phyloP scores from a whole-genome alignment of 2,113 vertebrate genomes.

The Dipodomys merriami region DNA sequence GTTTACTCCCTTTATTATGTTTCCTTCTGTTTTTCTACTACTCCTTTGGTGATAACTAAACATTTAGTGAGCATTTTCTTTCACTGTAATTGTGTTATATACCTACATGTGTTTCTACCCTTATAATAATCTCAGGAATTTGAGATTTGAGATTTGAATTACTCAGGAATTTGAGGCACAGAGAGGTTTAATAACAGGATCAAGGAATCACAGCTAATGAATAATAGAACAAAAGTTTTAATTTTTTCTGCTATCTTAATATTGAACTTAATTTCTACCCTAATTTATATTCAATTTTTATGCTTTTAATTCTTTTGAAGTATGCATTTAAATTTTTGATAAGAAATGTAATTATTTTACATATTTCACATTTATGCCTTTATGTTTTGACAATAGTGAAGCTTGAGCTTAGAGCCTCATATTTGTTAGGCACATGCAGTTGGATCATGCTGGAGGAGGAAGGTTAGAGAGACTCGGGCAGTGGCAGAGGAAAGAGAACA shows the following conservation, averaged over 20 bases:
- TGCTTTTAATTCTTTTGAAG: neutral
- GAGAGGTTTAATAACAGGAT: neutral
- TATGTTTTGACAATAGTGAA: neutral
- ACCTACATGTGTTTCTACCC: neutral
- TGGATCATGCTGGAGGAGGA: neutral
- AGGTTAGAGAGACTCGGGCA: neutral
- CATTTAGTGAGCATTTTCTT: slow-evolving; percentile 36
- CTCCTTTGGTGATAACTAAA: neutral
- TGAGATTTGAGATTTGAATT: neutral
- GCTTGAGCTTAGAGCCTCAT: no score
- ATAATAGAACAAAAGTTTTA: neutral
- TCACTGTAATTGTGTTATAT: neutral
- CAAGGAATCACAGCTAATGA: neutral
- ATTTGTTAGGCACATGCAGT: neutral
- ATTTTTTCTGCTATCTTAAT: neutral
- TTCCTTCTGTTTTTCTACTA: neutral
- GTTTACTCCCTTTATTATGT: neutral
- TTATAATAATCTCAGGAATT: slow-evolving; percentile 12
- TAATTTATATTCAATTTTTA: neutral
- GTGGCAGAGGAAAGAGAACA: neutral
- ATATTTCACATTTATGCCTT: neutral
- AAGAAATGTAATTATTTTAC: neutral
- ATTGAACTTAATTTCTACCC: neutral
- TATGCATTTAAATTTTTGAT: slow-evolving; percentile 32
- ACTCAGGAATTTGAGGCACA: slow-evolving; percentile 15